A percentile compares a stretch with the other conserved stretches of the same genome.
Conservation (phyloP, 2,797 vertebrate genomes). For the Gila robusta region DNA sequence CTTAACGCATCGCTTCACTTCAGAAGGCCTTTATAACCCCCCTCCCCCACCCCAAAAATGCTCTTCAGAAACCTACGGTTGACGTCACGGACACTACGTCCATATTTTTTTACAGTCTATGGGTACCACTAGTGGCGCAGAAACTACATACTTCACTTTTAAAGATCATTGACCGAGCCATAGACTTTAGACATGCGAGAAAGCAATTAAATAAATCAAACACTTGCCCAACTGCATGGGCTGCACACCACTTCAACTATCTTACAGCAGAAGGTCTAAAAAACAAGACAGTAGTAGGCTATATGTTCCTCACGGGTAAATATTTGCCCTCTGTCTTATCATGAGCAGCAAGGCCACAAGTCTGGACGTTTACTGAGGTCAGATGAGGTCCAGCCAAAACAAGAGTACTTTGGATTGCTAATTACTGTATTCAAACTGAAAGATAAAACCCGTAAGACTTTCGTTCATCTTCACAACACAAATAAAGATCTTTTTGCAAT, state of each 20-base stretch:
- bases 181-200: neutral
- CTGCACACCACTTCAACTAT: neutral
- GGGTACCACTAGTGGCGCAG: neutral
- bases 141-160: neutral
- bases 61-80: no score
- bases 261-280: neutral
- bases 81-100: no score
- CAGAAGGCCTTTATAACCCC: no score
- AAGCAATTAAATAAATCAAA: neutral
- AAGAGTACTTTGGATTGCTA: neutral
- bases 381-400: conserved; percentile 43
- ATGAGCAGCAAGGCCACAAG: conserved; percentile 48
- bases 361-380: conserved; percentile 47
- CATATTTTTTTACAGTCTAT: neutral
- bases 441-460: neutral
- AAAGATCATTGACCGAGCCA: neutral
- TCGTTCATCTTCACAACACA: no score
- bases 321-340: conserved; percentile 67
- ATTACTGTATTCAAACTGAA: conserved; percentile 7
- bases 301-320: conserved; percentile 66
- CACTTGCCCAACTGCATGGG: neutral
- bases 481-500: no score
- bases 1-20: no score
- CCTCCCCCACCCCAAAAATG: no score
- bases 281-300: conserved; percentile 59